A percentile compares a stretch with the other conserved stretches of the same genome.
Evolutionary conservation across 2,888 invertebrate genomes (phyloP).

Genomic region (Papilio demoleus): DNA sequence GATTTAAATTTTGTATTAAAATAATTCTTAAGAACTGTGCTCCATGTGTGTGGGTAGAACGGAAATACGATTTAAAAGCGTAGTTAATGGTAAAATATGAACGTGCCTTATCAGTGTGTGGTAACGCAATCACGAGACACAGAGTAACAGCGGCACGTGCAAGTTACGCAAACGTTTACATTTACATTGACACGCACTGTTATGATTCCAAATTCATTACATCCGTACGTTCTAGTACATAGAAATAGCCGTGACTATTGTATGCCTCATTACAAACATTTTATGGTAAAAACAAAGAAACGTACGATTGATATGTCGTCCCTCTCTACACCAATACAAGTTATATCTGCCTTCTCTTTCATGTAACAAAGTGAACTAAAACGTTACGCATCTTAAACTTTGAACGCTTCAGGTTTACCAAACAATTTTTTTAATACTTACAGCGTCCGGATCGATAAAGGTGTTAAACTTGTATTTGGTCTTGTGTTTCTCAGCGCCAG

Average conservation of each 20-base stretch:
- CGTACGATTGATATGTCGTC: not conserved
- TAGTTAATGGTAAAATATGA: not conserved
- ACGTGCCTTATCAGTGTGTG: not conserved
- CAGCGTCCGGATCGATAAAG: slow-evolving; percentile 85
- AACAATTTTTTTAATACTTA: slow-evolving; percentile 59
- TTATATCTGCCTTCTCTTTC: not conserved
- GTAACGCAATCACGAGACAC: slow-evolving; percentile 12
- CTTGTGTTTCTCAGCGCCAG: slow-evolving; percentile 86
- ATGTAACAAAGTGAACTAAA: not conserved
- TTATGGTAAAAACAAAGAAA: not conserved
- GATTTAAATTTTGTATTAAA: no score
- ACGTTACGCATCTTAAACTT: not conserved
- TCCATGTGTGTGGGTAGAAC: no score
- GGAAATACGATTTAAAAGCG: not conserved
- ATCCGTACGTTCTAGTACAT: not conserved
- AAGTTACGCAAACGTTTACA: slow-evolving; percentile 8
- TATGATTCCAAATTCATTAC: slow-evolving; percentile 7
- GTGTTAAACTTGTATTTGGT: slow-evolving; percentile 89
- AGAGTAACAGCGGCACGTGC: slow-evolving; percentile 5
- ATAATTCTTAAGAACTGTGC: no score
- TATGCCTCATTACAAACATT: not conserved
- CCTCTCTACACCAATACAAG: not conserved
- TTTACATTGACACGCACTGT: slow-evolving; percentile 7
- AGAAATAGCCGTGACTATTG: not conserved
- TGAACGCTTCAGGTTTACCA: not conserved